A percentile compares a stretch with the other conserved stretches of the same genome.
These are phyloP conservation scores for Monarcha castaneiventris DNA, from an alignment of 2,113 vertebrate genomes.

Conservation along the genomic window DNA sequence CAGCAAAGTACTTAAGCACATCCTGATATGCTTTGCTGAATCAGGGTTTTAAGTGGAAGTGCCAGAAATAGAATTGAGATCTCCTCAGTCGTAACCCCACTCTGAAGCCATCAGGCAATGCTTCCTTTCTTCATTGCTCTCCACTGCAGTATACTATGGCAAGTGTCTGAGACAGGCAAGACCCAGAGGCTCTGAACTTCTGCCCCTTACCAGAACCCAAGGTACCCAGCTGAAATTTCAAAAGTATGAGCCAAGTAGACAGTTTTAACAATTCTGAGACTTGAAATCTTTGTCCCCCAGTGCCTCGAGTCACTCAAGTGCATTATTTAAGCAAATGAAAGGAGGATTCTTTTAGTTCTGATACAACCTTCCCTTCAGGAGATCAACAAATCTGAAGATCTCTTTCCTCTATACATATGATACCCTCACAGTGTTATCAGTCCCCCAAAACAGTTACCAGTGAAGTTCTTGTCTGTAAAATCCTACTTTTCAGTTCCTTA, in stretches of 20 bases:
- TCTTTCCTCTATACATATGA: background rate
- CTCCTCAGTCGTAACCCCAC: background rate
- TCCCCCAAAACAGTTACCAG: background rate
- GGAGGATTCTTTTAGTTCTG: background rate
- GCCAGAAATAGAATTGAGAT: conserved; percentile 24
- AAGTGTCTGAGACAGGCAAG: background rate
- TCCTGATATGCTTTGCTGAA: conserved; percentile 19
- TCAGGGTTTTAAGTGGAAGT: conserved; percentile 33
- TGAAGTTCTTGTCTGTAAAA: background rate
- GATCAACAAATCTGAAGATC: background rate
- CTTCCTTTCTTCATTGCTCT: background rate
- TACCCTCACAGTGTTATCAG: background rate
- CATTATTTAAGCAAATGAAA: background rate
- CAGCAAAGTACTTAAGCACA: conserved; percentile 40
- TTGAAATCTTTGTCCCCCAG: background rate
- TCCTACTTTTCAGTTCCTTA: background rate
- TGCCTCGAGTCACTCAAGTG: background rate
- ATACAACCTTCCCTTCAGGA: background rate
- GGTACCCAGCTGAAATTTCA: background rate
- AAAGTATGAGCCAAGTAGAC: background rate
- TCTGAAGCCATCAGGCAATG: background rate
- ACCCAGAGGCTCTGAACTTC: background rate
- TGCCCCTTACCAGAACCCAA: background rate
- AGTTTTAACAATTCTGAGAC: background rate
- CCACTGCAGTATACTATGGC: background rate